phyloP scores from a whole-genome alignment of 2,113 vertebrate species.

The Butorides virescens region DNA sequence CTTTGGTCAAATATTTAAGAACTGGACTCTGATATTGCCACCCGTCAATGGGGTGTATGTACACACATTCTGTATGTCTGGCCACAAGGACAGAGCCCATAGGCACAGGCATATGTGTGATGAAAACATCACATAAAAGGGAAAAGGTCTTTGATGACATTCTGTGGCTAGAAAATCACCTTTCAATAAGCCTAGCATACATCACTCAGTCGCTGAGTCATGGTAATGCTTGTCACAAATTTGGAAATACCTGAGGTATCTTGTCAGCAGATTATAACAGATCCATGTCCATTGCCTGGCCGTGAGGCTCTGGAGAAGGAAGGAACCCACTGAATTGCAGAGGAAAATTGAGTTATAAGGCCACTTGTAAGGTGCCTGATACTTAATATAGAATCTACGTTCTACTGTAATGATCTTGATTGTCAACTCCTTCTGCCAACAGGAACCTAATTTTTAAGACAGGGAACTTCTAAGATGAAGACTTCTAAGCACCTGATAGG shows the following conservation, averaged over 20 bases:
- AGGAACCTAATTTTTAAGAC: background rate
- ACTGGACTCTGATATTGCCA: background rate
- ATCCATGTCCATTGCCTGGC: background rate
- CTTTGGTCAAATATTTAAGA: background rate
- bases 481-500: background rate
- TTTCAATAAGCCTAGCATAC: background rate
- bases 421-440: background rate
- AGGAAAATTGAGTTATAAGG: background rate
- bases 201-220: background rate
- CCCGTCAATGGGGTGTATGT: background rate
- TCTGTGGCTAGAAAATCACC: background rate
- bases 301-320: background rate
- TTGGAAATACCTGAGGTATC: background rate
- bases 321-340: background rate
- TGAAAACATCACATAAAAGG: accelerated
- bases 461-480: background rate
- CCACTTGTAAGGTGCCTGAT: background rate
- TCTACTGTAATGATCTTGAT: background rate
- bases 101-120: accelerated
- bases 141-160: background rate
- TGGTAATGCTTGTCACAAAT: background rate
- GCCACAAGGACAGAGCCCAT: background rate
- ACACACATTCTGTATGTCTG: background rate
- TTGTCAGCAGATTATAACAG: background rate
- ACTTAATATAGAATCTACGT: background rate